A percentile compares a stretch with the other conserved stretches of the same genome.
Evolutionary conservation across 2,888 invertebrate species (phyloP).

Genomic region (Chesias legatella): DNA sequence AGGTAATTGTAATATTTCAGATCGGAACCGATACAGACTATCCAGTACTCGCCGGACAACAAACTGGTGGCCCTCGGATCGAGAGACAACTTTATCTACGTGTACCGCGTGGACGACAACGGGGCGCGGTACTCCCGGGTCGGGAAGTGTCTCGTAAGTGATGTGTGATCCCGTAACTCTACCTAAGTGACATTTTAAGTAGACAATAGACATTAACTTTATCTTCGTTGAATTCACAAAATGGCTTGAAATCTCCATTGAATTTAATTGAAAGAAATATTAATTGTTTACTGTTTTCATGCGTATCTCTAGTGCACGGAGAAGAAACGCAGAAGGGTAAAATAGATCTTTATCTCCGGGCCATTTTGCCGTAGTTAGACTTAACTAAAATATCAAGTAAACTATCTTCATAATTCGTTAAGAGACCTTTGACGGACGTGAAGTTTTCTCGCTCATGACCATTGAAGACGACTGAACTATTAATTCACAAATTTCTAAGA

Average conservation of each 20-base stretch:
- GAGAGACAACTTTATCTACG: conserved; percentile 93
- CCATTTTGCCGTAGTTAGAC: background rate
- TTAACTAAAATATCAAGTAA: background rate
- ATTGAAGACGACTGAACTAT: too few relatives aligned
- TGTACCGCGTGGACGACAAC: conserved; percentile 90
- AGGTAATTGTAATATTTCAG: too few relatives aligned
- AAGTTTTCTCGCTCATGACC: too few relatives aligned
- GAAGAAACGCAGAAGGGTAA: conserved; percentile 77
- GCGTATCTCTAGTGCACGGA: conserved; percentile 71
- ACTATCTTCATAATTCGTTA: too few relatives aligned
- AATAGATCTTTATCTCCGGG: conserved; percentile 3
- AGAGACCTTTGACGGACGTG: too few relatives aligned
- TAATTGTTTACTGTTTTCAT: conserved; percentile 52
- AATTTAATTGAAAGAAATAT: too few relatives aligned
- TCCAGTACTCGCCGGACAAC: conserved; percentile 90
- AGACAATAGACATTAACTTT: too few relatives aligned
- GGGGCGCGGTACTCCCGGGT: conserved; percentile 88
- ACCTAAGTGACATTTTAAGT: too few relatives aligned
- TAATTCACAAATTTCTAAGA: too few relatives aligned
- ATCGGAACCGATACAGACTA: conserved; percentile 84
- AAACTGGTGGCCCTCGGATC: conserved; percentile 91
- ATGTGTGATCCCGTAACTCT: too few relatives aligned
- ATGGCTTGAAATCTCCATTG: too few relatives aligned
- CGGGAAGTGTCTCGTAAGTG: conserved; percentile 91
- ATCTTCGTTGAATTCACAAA: too few relatives aligned